These are phyloP conservation scores for Jordanella pulchra DNA, from an alignment of 2,797 vertebrate genomes.

Conservation along the genomic window DNA sequence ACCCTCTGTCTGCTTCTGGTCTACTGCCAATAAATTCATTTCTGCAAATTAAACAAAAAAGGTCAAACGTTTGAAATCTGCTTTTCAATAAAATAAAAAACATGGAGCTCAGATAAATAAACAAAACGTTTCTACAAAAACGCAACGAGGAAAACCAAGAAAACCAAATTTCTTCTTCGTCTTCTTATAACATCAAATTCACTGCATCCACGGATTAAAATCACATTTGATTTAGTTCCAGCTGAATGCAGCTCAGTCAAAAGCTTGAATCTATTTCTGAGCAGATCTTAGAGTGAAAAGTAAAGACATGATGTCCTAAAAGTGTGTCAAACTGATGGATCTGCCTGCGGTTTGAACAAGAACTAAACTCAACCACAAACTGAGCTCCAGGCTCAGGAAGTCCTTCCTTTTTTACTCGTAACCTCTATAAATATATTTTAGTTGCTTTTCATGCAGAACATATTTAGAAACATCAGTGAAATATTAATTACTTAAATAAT, in stretches of 20 bases:
- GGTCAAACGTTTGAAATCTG: neutral
- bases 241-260: neutral
- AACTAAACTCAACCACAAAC: neutral
- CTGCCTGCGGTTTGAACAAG: neutral
- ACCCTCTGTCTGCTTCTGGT: neutral
- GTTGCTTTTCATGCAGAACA: neutral
- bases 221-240: neutral
- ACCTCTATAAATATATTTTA: neutral
- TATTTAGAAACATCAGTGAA: neutral
- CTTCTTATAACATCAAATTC: neutral
- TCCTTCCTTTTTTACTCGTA: neutral
- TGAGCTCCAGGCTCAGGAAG: neutral
- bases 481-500: too few relatives aligned
- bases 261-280: neutral
- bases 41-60: neutral
- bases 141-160: neutral
- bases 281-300: neutral
- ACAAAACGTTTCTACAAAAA: neutral
- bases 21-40: neutral
- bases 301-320: neutral
- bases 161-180: too few relatives aligned
- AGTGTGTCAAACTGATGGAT: constrained; percentile 1
- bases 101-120: neutral
- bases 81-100: neutral
- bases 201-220: too few relatives aligned